A percentile compares a stretch with the other conserved stretches of the same genome.
Conservation (phyloP, 2,888 invertebrate genomes). For the Teleiodes luculella region DNA sequence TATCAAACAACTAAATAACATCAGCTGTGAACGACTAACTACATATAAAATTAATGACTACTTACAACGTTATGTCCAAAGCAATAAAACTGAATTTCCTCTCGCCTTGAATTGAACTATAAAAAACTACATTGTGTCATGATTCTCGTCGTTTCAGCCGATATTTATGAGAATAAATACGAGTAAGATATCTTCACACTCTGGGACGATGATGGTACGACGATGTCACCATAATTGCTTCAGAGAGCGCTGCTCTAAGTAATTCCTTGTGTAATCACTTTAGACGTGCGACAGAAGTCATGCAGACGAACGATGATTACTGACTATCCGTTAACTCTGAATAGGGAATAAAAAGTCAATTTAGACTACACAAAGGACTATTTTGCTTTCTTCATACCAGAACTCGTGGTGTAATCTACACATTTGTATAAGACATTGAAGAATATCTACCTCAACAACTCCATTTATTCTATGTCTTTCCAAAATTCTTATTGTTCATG, state of each 20-base stretch:
- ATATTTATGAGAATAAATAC: conserved; percentile 4
- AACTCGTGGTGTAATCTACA: too few relatives aligned
- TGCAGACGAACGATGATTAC: too few relatives aligned
- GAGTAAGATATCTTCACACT: neutral
- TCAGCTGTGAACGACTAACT: neutral
- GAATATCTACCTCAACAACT: too few relatives aligned
- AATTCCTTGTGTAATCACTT: conserved; percentile 7
- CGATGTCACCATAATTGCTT: neutral
- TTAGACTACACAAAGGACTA: too few relatives aligned
- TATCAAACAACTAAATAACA: too few relatives aligned
- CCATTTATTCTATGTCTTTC: too few relatives aligned
- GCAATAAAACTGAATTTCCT: conserved; percentile 6
- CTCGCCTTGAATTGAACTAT: neutral
- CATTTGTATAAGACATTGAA: too few relatives aligned
- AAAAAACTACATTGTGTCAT: neutral
- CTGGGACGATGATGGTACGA: neutral
- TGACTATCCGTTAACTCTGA: too few relatives aligned
- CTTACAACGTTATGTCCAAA: neutral
- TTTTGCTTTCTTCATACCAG: too few relatives aligned
- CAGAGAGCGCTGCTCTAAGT: conserved; percentile 2
- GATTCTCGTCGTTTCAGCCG: neutral
- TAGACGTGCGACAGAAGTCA: neutral
- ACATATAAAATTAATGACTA: neutral
- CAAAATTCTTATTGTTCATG: too few relatives aligned
- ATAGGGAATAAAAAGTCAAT: too few relatives aligned